Base-by-base conservation (phyloP, 2,797 vertebrate species). In the Hafferia zeledoni region DNA sequence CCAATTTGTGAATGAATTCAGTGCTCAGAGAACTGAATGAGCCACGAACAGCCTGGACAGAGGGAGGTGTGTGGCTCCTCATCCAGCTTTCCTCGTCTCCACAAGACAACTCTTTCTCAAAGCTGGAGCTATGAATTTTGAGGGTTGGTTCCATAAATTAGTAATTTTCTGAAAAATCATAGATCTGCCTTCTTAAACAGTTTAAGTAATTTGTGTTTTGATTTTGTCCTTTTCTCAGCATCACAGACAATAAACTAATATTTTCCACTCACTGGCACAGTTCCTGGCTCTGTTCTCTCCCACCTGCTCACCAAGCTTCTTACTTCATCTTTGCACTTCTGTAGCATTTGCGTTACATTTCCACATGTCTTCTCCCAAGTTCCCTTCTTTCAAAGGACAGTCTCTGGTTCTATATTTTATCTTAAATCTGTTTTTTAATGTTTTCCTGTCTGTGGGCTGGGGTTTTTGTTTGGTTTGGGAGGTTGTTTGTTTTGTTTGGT, bases 1-100 rank as follows among this genome's bases (percentile, higher is more conserved):
- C 47, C 23, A 81, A 55, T 90, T 94, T 91, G 65, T 97, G 94
- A 97, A 95, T 92, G 65, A 95, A 90, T 93, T 89, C 69, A 75
- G 69, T 39, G 57, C 84, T 93, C 64, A 85, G 39, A 47, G 35
- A 93, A 81, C 52, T 76, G 92, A 91, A 91, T 86, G 79, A 91
- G 63, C 35, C 91, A 92, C 55, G 63, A 95, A 81, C 60, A 95
- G 84, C 44, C 82, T 22, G 72, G 39, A 30, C 41, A 94, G 59
- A 87, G 24, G 71, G 50, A 92, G 35, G 18, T 46, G 20, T 57
- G 70, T 78, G 41, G 55, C 52, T 93, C 80, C 35, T 92, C 63
- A 91, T 28, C 25, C 55, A 60, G 39, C 39, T 83, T 85, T 83
- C 47, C 31, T 78, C 44, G 83, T 86, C 28, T 75, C 27, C 27